phyloP scores from a whole-genome alignment of 2,888 invertebrate genomes.

The Leptinotarsa peninsularis region DNA sequence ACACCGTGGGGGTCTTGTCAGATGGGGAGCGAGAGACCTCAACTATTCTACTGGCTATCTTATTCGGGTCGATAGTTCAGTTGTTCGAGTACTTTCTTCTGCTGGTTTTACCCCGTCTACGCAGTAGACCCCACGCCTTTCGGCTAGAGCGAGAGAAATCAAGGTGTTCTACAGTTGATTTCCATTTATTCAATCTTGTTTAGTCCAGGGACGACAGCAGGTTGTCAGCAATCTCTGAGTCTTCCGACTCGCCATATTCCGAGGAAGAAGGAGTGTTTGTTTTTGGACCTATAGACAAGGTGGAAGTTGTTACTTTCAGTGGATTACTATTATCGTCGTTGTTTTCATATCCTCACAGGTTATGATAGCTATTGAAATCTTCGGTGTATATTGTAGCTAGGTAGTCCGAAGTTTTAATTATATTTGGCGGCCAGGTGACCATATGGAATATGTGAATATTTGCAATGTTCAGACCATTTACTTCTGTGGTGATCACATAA shows the following conservation, averaged over 20 bases:
- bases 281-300: conserved; percentile 15
- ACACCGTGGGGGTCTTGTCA: no score
- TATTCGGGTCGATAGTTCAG: background rate
- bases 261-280: conserved; percentile 5
- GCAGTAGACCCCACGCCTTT: background rate
- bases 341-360: conserved; percentile 4
- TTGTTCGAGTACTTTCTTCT: conserved; percentile 14
- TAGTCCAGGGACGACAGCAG: background rate
- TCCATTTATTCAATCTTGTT: no score
- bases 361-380: conserved; percentile 4
- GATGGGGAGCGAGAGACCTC: no score
- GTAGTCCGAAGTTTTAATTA: conserved; percentile 7
- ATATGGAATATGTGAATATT: background rate
- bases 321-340: background rate
- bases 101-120: background rate
- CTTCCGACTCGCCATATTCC: conserved; percentile 18
- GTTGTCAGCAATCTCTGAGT: conserved; percentile 17
- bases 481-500: background rate
- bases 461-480: background rate
- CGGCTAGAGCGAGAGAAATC: background rate
- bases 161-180: background rate
- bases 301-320: conserved; percentile 13
- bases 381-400: background rate
- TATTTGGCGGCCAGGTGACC: background rate
- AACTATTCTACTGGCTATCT: no score